Base-by-base conservation (phyloP, 2,888 invertebrate species). In the Trissolcus japonicus region DNA sequence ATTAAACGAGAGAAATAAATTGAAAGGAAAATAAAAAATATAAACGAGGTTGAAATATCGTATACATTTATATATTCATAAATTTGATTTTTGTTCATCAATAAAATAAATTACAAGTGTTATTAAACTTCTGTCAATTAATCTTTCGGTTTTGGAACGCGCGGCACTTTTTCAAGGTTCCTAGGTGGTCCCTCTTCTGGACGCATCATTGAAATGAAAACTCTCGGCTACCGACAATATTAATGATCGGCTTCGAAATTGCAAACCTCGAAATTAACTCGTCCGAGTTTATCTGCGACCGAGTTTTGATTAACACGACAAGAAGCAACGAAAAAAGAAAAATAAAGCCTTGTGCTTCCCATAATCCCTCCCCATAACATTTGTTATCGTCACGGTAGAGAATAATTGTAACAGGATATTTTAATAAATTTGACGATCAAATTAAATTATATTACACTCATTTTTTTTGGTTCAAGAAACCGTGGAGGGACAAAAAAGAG, bases 181-280 rank as follows among this genome's bases (percentile, higher is more conserved):
- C 87, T 88, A 87, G 88, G 88, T 88, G 88, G 88, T 88, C 88
- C 80, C 82, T 75, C 83, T 84, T 81, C 83, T 83, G 82, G 77
- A 82, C 84, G 84, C 86, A 83, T 84, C 86, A 87, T 88, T 87
- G 86, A 88, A 88, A 88, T 88, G 86, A 88, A 87, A 88, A 88
- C 84, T 76, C 82, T 73, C 51, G 16, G 83, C 86, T 84, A 84
- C 84, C 84, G 86, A 83, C 83, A 83, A 83, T 85, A 82, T 88
- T 88, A 87, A 87, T 87, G 84, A 82, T 79, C 73, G 74, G 73
- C 76, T 62, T 82, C 82, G 77, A 88, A 87, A 86, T 84, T 84
- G 83, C 83, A 67, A 81, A 76, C 80, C 74, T 57, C 78, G 65
- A 66, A 46, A 63, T 74, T 71, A 59, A 66, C 60, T 60, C 60